Evolutionary conservation across 1,140 invertebrate genomes (phyloP), one percentile per base, ranked within the genome.

Genomic region (Hyles euphorbiae): DNA sequence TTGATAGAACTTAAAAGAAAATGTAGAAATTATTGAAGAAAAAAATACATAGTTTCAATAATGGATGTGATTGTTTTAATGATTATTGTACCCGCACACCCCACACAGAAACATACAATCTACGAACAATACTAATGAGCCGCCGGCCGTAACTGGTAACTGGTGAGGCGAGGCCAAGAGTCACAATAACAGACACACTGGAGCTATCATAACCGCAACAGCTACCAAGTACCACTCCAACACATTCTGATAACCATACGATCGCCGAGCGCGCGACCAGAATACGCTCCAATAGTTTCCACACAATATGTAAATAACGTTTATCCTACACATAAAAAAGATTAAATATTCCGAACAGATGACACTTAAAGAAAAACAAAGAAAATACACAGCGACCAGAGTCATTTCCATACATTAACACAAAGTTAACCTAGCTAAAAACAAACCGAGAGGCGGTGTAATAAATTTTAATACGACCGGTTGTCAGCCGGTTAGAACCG

Each of bases 21-120:
- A 78, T 87, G 82, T 87, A 87, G 82, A 88, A 85, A 83, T 77
- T 85, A 87, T 83, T 71, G 69, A 74, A 56, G 53, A 72, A 82
- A 84, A 79, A 83, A 85, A 85, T 82, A 88, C 76, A 86, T 81
- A 85, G 83, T 85, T 87, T 88, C 82, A 87, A 85, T 45, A 79
- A 88, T 81, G 69, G 71, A 84, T 54, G 55, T 43, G 34, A 55
- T 83, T 65, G 76, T 85, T 88, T 85, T 65, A 75, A 67, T 79
- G 61, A 22, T 22, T 22, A 22, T 40, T 40, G 36, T 40, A 8
- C 8, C 36, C 4, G 36, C 36, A 40, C 1, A 40, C 36, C 36
- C 51, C 34, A 53, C 22, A 40, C 36, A 40, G 36, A 40, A 8
- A 5, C 4, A 40, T 40, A 40, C 36, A 11, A 46, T 11, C 9